These are phyloP conservation scores for Anseranas semipalmata DNA, from an alignment of 2,113 vertebrate species.

Conservation along the genomic window DNA sequence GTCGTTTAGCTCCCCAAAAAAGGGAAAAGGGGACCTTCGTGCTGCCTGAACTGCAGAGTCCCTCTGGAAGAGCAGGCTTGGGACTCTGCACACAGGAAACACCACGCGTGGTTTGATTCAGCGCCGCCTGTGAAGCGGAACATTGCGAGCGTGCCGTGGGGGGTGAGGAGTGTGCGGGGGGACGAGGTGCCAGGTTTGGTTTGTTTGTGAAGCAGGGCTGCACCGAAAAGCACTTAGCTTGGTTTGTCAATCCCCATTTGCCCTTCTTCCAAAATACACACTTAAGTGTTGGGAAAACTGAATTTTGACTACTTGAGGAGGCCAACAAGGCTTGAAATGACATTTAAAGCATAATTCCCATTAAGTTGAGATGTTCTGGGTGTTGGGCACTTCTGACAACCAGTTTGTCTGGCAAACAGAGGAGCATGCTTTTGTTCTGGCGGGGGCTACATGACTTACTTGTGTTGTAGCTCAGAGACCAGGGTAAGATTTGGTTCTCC, in stretches of 20 bases:
- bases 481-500: background rate
- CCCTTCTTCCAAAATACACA: background rate
- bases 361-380: background rate
- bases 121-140: background rate
- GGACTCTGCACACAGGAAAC: background rate
- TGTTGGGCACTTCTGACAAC: background rate
- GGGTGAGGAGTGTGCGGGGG: background rate
- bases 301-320: background rate
- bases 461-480: background rate
- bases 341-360: background rate
- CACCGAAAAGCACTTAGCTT: background rate
- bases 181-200: background rate
- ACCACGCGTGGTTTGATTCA: background rate
- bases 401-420: background rate
- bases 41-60: background rate
- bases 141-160: background rate
- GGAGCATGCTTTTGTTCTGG: background rate
- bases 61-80: background rate
- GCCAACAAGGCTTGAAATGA: background rate
- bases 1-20: background rate
- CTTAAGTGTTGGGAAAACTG: background rate
- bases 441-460: background rate
- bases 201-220: background rate
- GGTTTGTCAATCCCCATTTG: background rate
- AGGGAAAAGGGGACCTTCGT: fast-evolving